A percentile compares a stretch with the other conserved stretches of the same genome.
phyloP scores from a whole-genome alignment of 2,797 vertebrate genomes.

The Erpetoichthys calabaricus region DNA sequence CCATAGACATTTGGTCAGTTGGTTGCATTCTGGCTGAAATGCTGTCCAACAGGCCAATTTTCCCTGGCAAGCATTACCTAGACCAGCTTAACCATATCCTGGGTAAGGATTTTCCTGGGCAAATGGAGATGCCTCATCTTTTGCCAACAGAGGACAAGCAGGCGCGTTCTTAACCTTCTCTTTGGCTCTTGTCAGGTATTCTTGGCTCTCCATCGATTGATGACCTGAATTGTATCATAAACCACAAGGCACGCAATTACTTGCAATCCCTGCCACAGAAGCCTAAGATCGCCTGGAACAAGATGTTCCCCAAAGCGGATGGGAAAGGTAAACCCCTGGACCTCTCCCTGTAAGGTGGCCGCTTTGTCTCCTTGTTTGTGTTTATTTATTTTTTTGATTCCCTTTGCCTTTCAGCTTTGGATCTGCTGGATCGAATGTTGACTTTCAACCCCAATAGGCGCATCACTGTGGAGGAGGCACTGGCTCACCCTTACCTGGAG shows the following conservation, averaged over 20 bases:
- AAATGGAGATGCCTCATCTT: background rate
- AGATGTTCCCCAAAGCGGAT: slow-evolving; percentile 59
- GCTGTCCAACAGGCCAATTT: slow-evolving; percentile 76
- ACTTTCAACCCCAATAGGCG: slow-evolving; percentile 79
- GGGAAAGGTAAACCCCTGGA: slow-evolving; percentile 50
- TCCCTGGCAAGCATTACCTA: slow-evolving; percentile 80
- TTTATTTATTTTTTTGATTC: background rate
- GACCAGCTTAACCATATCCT: slow-evolving; percentile 86
- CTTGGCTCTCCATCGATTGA: slow-evolving; percentile 71
- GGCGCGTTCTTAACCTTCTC: background rate
- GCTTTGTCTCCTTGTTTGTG: background rate
- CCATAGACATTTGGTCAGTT: slow-evolving; percentile 89
- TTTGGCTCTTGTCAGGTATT: slow-evolving; percentile 45
- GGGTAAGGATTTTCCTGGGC: slow-evolving; percentile 34
- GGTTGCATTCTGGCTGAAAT: slow-evolving; percentile 89
- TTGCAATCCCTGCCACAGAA: slow-evolving; percentile 71
- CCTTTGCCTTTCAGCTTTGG: slow-evolving; percentile 46
- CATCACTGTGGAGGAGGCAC: slow-evolving; percentile 74
- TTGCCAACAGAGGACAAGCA: background rate
- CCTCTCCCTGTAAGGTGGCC: background rate
- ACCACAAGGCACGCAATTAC: slow-evolving; percentile 77
- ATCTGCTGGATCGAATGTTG: slow-evolving; percentile 72
- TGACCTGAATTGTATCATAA: slow-evolving; percentile 81
- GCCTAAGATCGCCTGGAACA: slow-evolving; percentile 64
- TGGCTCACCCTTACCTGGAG: slow-evolving; percentile 78